Percentiles rank a stretch among this genome's conserved stretches.
Evolutionary conservation across 2,113 vertebrate genomes (phyloP).

Genomic region (Atherinomorus stipes): DNA sequence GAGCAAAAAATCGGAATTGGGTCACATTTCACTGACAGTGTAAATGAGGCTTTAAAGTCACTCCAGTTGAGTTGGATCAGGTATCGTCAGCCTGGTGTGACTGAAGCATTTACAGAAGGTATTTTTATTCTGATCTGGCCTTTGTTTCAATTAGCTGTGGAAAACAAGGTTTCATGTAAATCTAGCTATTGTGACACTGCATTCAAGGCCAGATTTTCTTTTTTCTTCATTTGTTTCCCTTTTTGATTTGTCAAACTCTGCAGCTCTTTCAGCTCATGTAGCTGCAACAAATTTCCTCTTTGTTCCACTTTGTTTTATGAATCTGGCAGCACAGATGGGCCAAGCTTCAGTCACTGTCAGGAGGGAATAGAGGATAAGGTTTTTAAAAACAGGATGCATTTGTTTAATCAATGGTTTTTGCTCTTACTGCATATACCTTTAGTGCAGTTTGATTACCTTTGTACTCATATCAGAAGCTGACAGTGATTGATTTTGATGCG

Average conservation of each 20-base stretch:
- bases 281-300: constrained; percentile 39
- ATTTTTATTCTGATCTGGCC: not conserved
- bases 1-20: no score
- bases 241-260: constrained; percentile 11
- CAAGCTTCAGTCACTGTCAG: constrained; percentile 19
- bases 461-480: constrained; percentile 29
- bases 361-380: constrained; percentile 14
- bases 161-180: not conserved
- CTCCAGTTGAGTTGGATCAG: no score
- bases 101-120: no score
- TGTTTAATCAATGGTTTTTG: constrained; percentile 40
- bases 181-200: not conserved
- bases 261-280: constrained; percentile 21
- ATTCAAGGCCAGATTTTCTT: constrained; percentile 4
- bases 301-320: constrained; percentile 50
- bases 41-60: no score
- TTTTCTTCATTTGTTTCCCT: not conserved
- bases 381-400: constrained; percentile 4
- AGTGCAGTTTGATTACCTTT: constrained; percentile 44
- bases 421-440: constrained; percentile 24
- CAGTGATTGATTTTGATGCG: constrained; percentile 51
- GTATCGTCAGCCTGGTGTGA: not conserved
- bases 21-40: no score
- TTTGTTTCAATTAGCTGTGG: not conserved
- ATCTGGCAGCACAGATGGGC: constrained; percentile 54